A percentile compares a stretch with the other conserved stretches of the same genome.
phyloP scores from a whole-genome alignment of 2,797 vertebrate species.

The Semotilus atromaculatus region DNA sequence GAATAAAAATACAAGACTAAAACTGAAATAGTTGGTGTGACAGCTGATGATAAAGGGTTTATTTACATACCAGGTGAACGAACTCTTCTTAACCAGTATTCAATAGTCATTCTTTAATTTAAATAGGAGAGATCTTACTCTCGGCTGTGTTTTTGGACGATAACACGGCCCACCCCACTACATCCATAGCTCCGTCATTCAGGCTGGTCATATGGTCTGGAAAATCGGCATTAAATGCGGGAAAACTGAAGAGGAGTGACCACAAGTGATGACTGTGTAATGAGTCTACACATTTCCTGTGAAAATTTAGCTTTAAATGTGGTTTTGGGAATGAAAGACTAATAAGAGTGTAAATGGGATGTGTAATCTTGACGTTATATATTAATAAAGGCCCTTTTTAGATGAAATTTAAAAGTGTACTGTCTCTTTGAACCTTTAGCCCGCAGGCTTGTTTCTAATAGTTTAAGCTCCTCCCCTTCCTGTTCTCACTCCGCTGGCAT shows the following conservation, averaged over 20 bases:
- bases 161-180: background rate
- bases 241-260: background rate
- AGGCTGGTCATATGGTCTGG: background rate
- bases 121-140: background rate
- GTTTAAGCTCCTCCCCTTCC: conserved; percentile 55
- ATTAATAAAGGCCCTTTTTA: conserved; percentile 70
- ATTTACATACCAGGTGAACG: conserved; percentile 35
- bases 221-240: background rate
- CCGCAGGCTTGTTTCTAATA: conserved; percentile 51
- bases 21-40: conserved; percentile 13
- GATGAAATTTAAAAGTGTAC: conserved; percentile 77
- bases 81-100: conserved; percentile 16
- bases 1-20: conserved; percentile 26
- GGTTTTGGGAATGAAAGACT: background rate
- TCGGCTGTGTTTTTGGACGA: background rate
- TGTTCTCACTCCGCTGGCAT: conserved; percentile 51
- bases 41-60: conserved; percentile 23
- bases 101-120: conserved; percentile 12
- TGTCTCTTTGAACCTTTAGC: conserved; percentile 76
- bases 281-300: background rate
- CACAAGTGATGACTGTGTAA: background rate
- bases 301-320: background rate
- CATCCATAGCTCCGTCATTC: background rate
- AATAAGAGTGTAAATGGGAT: conserved; percentile 10
- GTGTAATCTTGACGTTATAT: background rate